Base-by-base conservation (phyloP, 1,140 invertebrate genomes). In the Ips nitidus region DNA sequence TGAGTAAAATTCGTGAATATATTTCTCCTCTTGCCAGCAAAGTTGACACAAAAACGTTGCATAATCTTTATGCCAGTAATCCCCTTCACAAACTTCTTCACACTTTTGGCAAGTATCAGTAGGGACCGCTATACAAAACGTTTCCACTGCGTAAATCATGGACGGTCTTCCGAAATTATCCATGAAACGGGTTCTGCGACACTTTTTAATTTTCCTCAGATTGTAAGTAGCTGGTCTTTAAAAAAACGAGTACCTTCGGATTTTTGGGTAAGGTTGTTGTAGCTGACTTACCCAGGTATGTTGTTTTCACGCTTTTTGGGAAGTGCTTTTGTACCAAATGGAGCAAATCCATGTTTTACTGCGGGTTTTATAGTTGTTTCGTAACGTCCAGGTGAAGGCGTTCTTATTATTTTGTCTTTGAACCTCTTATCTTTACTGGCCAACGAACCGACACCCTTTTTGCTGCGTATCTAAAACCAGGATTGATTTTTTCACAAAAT, bases 21-120 rank as follows among this genome's bases (percentile, higher is more conserved):
- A 39, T 40, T 70, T 75, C 40, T 74, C 72, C 66, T 77, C 75
- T 4, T 39, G 56, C 76, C 75, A 76, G 36, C 77, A 78, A 6
- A 62, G 37, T 7, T 75, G 70, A 57, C 77, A 78, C 36, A 78
- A 71, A 65, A 74, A 77, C 5, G 42, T 52, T 1, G 55, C 45
- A 62, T 76, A 70, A 59, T 75, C 70, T 69, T 66, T 66, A 42
- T 76, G 75, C 76, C 76, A 78, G 53, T 77, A 78, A 56, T 78
- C 77, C 0, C 75, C 75, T 52, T 64, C 38, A 50, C 75, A 76
- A 4, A 74, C 38, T 53, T 71, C 62, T 3, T 70, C 55, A 52
- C 77, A 78, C 66, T 76, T 77, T 6, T 66, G 45, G 47, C 77
- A 78, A 6, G 39, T 66, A 56, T 78, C 75, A 3, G 52, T 60